These are phyloP conservation scores for Cololabis saira DNA, from an alignment of 2,113 vertebrate species.

Conservation along the genomic window DNA sequence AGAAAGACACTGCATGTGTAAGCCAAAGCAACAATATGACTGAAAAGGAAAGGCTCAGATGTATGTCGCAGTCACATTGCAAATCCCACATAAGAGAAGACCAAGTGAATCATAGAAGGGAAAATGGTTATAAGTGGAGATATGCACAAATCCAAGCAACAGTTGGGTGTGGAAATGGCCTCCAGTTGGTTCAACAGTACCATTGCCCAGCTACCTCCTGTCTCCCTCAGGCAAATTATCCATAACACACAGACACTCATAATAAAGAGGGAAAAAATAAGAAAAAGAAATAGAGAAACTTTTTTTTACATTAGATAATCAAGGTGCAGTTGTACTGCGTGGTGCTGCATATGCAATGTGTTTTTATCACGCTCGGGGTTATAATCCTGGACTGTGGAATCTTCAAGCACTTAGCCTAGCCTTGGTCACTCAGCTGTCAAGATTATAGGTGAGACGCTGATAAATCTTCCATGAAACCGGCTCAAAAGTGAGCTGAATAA, in stretches of 20 bases:
- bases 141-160: conserved; percentile 61
- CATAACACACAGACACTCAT: conserved; percentile 48
- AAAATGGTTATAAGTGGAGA: conserved; percentile 48
- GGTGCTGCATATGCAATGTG: conserved; percentile 62
- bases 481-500: conserved; percentile 57
- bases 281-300: too few relatives aligned
- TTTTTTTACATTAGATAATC: conserved; percentile 63
- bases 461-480: conserved; percentile 64
- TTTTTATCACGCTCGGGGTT: conserved; percentile 52
- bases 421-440: conserved; percentile 53
- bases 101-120: conserved; percentile 36
- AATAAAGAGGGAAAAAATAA: conserved; percentile 34
- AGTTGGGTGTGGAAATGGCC: conserved; percentile 62
- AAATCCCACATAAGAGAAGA: conserved; percentile 46
- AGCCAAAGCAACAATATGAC: conserved; percentile 24
- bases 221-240: conserved; percentile 54
- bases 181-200: conserved; percentile 55
- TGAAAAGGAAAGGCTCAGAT: conserved; percentile 40
- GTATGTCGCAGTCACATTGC: conserved; percentile 47
- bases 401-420: conserved; percentile 31
- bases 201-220: conserved; percentile 45
- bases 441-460: conserved; percentile 58
- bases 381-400: conserved; percentile 60
- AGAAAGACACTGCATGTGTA: conserved; percentile 11
- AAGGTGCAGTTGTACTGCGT: conserved; percentile 53